Percentiles rank a stretch among this genome's conserved stretches.
Evolutionary conservation across 2,113 vertebrate genomes (phyloP).

Genomic region (Sigmodon hispidus): DNA sequence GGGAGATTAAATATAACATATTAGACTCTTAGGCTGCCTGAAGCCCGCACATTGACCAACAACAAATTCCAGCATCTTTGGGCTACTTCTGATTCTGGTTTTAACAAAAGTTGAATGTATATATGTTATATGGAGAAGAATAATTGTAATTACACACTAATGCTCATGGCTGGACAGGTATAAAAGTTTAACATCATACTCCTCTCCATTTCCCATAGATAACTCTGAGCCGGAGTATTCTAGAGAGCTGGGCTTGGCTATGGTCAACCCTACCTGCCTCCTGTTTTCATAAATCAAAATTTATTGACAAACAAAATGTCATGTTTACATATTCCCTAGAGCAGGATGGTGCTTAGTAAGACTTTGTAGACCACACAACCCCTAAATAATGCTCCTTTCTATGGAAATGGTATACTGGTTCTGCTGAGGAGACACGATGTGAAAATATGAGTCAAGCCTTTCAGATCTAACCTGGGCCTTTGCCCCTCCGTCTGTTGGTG

Average conservation of each 20-base stretch:
- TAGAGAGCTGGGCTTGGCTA: constrained; percentile 27
- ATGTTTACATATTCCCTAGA: not conserved
- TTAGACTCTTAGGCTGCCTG: not conserved
- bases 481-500: not conserved
- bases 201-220: not conserved
- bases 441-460: not conserved
- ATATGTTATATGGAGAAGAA: not conserved
- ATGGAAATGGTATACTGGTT: not conserved
- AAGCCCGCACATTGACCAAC: not conserved
- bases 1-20: not conserved
- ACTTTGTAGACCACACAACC: not conserved
- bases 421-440: not conserved
- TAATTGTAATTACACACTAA: not conserved
- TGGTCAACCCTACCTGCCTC: not conserved
- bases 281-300: constrained; percentile 61
- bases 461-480: not conserved
- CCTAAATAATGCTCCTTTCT: not conserved
- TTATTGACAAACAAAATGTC: not conserved
- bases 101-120: not conserved
- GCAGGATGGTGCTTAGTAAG: not conserved
- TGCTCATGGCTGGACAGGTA: not conserved
- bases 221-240: not conserved
- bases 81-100: not conserved
- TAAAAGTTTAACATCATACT: not conserved
- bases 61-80: not conserved